These are phyloP conservation scores for Sula dactylatra DNA, from an alignment of 2,113 vertebrate species.

Conservation along the genomic window DNA sequence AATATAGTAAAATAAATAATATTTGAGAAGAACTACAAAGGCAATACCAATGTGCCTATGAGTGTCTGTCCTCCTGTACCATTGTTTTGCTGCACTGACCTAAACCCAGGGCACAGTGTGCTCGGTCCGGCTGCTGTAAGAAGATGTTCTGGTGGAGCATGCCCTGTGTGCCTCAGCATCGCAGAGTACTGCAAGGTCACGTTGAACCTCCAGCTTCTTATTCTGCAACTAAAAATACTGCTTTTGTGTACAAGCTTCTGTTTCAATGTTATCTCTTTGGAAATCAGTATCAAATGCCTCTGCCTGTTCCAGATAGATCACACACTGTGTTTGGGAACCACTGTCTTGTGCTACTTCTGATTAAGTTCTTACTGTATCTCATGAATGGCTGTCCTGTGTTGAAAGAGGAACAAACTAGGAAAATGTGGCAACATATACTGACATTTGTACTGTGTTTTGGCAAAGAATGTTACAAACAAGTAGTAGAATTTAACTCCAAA, in stretches of 20 bases:
- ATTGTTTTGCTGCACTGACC: background rate
- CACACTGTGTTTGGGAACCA: background rate
- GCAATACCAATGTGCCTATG: background rate
- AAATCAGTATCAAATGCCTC: background rate
- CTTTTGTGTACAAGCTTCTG: background rate
- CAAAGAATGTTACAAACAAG: background rate
- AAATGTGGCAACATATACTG: background rate
- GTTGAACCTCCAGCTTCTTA: background rate
- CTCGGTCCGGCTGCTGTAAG: background rate
- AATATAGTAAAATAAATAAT: background rate
- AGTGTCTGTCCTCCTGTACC: background rate
- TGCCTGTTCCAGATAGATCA: background rate
- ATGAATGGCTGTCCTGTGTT: background rate
- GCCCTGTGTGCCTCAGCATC: background rate
- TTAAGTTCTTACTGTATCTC: background rate
- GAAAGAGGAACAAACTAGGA: background rate
- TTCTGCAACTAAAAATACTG: background rate
- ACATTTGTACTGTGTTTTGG: background rate
- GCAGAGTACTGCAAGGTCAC: background rate
- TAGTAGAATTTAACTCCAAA: background rate
- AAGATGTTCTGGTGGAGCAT: background rate
- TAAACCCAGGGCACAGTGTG: fast-evolving
- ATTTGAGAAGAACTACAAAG: background rate
- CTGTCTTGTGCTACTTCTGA: fast-evolving
- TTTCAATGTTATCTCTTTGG: background rate